Evolutionary conservation across 2,888 invertebrate genomes (phyloP).

Genomic region (Drymonia ruficornis): DNA sequence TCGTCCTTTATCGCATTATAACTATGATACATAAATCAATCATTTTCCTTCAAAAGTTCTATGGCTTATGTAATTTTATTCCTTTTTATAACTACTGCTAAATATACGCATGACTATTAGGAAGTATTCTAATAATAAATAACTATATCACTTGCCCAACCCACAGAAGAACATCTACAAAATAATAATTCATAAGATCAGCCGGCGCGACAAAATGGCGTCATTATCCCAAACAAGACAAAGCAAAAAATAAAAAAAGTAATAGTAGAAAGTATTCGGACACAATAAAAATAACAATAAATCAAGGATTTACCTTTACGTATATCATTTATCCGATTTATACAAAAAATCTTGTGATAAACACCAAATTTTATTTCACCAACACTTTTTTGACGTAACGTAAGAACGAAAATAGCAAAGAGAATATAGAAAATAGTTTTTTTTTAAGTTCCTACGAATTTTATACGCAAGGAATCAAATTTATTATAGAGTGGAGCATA

Average conservation of each 20-base stretch:
- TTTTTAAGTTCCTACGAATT: constrained; percentile 27
- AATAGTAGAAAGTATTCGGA: constrained; percentile 7
- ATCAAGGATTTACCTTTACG: constrained; percentile 49
- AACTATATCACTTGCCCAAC: constrained; percentile 49
- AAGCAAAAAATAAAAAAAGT: constrained; percentile 46
- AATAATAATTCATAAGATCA: constrained; percentile 76
- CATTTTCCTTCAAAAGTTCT: constrained; percentile 32
- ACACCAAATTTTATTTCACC: constrained; percentile 68
- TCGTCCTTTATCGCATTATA: constrained; percentile 24
- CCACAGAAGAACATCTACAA: constrained; percentile 55
- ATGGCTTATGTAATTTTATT: constrained; percentile 38
- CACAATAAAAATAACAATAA: constrained; percentile 14
- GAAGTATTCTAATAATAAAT: constrained; percentile 40
- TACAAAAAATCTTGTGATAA: constrained; percentile 60
- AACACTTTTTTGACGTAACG: constrained; percentile 76
- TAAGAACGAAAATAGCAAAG: constrained; percentile 56
- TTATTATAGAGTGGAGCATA: constrained; percentile 7
- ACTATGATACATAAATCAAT: constrained; percentile 35
- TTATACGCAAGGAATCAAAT: constrained; percentile 32
- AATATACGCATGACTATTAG: constrained; percentile 29
- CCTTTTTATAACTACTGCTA: constrained; percentile 18
- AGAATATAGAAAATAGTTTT: constrained; percentile 46
- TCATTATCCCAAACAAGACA: constrained; percentile 77
- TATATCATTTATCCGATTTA: constrained; percentile 59
- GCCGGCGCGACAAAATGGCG: constrained; percentile 85